These are phyloP conservation scores for Mongoloraphidia duomilia DNA, from an alignment of 2,888 invertebrate genomes.

Conservation along the genomic window DNA sequence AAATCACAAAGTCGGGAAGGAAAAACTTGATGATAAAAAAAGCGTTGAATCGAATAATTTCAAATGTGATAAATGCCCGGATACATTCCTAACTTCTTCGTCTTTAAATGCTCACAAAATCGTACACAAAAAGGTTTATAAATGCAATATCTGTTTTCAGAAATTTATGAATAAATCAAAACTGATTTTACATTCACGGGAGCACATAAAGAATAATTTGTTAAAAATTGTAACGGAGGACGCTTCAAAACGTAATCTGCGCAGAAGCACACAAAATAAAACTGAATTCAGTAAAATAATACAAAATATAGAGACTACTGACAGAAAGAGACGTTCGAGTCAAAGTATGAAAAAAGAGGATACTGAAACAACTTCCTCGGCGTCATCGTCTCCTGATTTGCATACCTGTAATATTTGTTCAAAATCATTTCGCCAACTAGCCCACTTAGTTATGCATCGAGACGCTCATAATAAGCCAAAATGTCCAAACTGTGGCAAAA, in stretches of 20 bases:
- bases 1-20: neutral
- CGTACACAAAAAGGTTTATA: too few relatives aligned
- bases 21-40: neutral
- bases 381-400: neutral
- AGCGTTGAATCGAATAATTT: neutral
- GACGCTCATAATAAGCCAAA: conserved; percentile 2
- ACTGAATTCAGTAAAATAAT: conserved; percentile 3
- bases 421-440: conserved; percentile 34
- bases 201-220: too few relatives aligned
- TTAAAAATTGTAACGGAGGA: too few relatives aligned
- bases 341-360: neutral
- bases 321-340: neutral
- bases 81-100: neutral
- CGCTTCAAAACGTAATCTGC: neutral
- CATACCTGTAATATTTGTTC: conserved; percentile 34
- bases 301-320: neutral
- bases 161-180: too few relatives aligned
- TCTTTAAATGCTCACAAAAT: too few relatives aligned
- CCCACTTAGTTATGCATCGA: conserved; percentile 33
- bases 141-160: too few relatives aligned
- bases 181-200: too few relatives aligned
- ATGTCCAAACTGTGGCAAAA: conserved; percentile 21
- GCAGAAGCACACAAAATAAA: conserved; percentile 3
- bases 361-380: neutral
- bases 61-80: conserved; percentile 2